phyloP scores from a whole-genome alignment of 2,888 invertebrate species.

The Eupithecia vulgata region DNA sequence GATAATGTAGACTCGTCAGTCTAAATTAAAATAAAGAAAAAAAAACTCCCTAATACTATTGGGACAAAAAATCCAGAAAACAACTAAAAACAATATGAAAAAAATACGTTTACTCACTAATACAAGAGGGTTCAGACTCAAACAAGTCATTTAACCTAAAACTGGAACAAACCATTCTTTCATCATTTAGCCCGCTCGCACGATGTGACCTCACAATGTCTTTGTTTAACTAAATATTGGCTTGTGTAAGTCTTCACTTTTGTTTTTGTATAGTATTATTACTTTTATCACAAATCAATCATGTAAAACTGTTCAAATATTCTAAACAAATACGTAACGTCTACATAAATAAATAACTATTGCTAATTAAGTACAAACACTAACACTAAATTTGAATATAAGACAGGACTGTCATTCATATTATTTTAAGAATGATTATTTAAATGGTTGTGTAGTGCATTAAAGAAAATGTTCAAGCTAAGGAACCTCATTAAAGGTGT shows the following conservation, averaged over 20 bases:
- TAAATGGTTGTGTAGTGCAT: slow-evolving; percentile 12
- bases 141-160: slow-evolving; percentile 69
- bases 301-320: slow-evolving; percentile 68
- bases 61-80: slow-evolving; percentile 82
- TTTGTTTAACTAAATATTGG: slow-evolving; percentile 57
- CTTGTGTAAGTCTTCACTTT: slow-evolving; percentile 65
- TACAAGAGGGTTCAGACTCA: slow-evolving; percentile 82
- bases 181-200: slow-evolving; percentile 33
- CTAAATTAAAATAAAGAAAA: slow-evolving; percentile 81
- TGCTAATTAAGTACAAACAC: slow-evolving; percentile 82
- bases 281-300: slow-evolving; percentile 81
- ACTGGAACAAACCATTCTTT: slow-evolving; percentile 60
- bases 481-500: not conserved
- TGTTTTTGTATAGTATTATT: slow-evolving; percentile 77
- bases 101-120: slow-evolving; percentile 83
- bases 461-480: slow-evolving; percentile 1
- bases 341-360: slow-evolving; percentile 76
- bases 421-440: slow-evolving; percentile 34
- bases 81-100: slow-evolving; percentile 84
- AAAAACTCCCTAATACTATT: slow-evolving; percentile 84
- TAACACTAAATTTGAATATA: slow-evolving; percentile 48
- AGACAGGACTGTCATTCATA: slow-evolving; percentile 24
- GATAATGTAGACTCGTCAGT: slow-evolving; percentile 74
- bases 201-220: slow-evolving; percentile 55
- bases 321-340: slow-evolving; percentile 65